Evolutionary conservation across 2,797 vertebrate genomes (phyloP), one percentile per base, ranked within the genome.

Genomic region (Capromys pilorides): DNA sequence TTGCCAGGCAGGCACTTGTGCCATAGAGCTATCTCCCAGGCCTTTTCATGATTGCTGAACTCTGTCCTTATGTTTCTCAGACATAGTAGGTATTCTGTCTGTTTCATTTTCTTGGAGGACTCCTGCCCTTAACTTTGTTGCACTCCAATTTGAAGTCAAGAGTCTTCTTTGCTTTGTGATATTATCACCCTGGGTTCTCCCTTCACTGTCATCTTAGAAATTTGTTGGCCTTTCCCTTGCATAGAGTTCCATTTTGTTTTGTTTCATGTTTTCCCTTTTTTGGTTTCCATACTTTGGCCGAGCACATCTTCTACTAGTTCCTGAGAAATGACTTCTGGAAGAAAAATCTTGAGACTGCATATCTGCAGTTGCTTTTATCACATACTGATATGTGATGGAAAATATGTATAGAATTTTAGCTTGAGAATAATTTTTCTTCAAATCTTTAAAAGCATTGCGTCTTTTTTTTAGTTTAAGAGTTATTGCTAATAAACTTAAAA

Each of bases 391-490:
- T 80, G 22, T 66, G 19, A 62, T 41, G 89, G 39, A 81, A 93
- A 93, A 75, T 61, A 80, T 92, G 10, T 80, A 8, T 94, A 91
- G 33, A 95, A 75, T 84, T 93, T 81, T 73, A 62, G 54, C 5
- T 89, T 95, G 64, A 12, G 85, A 81, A n/a, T 92, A 2, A n/a
- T 54, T 93, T 95, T 94, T 81, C 61, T 91, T 91, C 13, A 54
- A 54, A 85, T 51, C 61, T 95, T 95, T 92, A 45, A 95, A 95
- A 89, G 22, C 33, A 45, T 91, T 78, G 31, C 45, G 86, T 96
- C 28, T 86, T 22, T 95, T 49, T 79, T 86, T 31, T 93, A 59
- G 36, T 49, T 90, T 10, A 41, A 85, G 28, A 83, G 31, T 90
- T 88, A 59, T n/a, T 91, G 4, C 89, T 77, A 75, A 9, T 69